A percentile compares a stretch with the other conserved stretches of the same genome.
Evolutionary conservation across 2,888 invertebrate species (phyloP).

Genomic region (Morpho achilles): DNA sequence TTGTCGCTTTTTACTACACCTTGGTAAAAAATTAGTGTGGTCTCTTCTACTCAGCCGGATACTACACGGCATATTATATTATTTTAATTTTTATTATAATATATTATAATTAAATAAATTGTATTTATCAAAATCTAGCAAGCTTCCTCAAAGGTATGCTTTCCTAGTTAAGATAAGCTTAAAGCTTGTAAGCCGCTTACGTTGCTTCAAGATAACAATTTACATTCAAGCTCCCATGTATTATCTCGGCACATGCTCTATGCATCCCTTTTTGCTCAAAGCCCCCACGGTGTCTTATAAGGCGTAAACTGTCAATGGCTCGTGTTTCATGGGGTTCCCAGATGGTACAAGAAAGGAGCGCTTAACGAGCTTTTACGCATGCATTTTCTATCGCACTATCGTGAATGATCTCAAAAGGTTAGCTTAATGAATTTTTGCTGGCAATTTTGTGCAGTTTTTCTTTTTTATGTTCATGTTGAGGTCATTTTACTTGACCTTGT

Average conservation of each 20-base stretch:
- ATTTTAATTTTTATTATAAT: no score
- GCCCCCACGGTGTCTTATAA: conserved; percentile 21
- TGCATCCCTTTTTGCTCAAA: conserved; percentile 17
- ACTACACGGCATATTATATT: no score
- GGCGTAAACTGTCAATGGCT: conserved; percentile 26
- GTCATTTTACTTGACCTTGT: neutral
- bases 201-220: conserved; percentile 7
- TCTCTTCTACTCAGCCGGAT: no score
- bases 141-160: no score
- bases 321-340: conserved; percentile 17
- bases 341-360: conserved; percentile 21
- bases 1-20: no score
- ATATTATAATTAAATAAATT: no score
- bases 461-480: neutral
- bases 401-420: conserved; percentile 15
- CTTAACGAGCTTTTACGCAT: conserved; percentile 21
- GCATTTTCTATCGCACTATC: conserved; percentile 15
- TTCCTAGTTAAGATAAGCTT: no score
- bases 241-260: conserved; percentile 6
- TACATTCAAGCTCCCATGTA: conserved; percentile 4
- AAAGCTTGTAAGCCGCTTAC: conserved; percentile 3
- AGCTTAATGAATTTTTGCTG: conserved; percentile 11
- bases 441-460: conserved; percentile 7
- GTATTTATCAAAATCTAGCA: no score
- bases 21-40: no score